A percentile compares a stretch with the other conserved stretches of the same genome.
These are phyloP conservation scores for Moxostoma hubbsi DNA, from an alignment of 2,797 vertebrate genomes.

Conservation along the genomic window DNA sequence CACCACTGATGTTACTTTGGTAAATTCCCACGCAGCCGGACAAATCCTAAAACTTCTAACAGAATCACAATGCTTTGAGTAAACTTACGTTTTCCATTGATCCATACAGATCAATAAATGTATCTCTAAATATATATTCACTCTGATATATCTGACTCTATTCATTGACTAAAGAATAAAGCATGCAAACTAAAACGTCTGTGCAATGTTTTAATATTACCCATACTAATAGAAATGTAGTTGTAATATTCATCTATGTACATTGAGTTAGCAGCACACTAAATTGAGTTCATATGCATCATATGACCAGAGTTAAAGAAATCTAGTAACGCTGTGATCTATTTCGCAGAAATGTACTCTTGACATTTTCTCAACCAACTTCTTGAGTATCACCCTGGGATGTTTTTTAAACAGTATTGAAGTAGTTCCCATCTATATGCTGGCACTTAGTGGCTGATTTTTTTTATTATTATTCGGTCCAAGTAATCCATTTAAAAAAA, in stretches of 20 bases:
- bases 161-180: neutral
- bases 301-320: constrained; percentile 35
- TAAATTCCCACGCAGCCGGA: constrained; percentile 16
- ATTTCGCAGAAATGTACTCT: too few species aligned
- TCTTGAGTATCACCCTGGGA: too few species aligned
- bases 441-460: too few species aligned
- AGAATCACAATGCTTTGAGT: neutral
- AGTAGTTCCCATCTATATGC: too few species aligned
- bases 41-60: neutral
- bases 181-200: neutral
- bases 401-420: too few species aligned
- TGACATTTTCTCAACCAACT: too few species aligned
- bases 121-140: constrained; percentile 3
- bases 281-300: constrained; percentile 1
- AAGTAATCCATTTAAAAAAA: too few species aligned
- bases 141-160: too few species aligned
- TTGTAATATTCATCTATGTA: neutral
- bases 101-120: neutral
- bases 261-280: neutral
- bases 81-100: too few species aligned
- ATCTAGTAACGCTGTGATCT: neutral
- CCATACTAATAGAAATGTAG: neutral
- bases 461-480: too few species aligned
- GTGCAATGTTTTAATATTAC: neutral
- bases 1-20: neutral